Evolutionary conservation across 2,113 vertebrate species (phyloP).

Genomic region (Sus scrofa): T2T-Sscrofa CM000812.6:30764001-30764500

Average conservation of each 20-base stretch:
- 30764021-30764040: not conserved
- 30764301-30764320: not conserved
- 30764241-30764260: not conserved
- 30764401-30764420: no score
- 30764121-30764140: not conserved
- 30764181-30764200: not conserved
- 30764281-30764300: not conserved
- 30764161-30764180: not conserved
- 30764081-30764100: not conserved
- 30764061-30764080: not conserved
- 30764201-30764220: not conserved
- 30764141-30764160: not conserved
- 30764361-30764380: not conserved
- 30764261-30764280: not conserved
- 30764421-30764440: not conserved
- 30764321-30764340: not conserved
- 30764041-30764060: not conserved
- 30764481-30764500: not conserved
- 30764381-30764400: not conserved
- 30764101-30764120: not conserved
- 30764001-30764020: not conserved
- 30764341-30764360: not conserved
- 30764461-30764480: not conserved
- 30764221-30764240: not conserved
- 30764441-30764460: not conserved